Evolutionary conservation across 2,888 invertebrate species (phyloP).

Genomic region (Sialis fuliginosa): DNA sequence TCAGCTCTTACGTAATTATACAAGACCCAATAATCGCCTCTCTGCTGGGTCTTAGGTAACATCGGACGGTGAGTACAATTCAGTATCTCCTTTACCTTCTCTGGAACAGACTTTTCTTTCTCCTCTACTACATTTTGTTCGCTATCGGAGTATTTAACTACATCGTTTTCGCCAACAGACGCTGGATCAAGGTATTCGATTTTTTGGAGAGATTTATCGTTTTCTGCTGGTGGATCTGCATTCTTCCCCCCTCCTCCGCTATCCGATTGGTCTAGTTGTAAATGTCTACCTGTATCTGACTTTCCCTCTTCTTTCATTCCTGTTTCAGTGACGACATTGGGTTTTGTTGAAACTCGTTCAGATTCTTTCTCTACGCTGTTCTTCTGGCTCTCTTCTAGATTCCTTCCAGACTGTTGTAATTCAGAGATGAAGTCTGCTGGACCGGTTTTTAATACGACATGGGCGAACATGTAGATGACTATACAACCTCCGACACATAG

Average conservation of each 20-base stretch:
- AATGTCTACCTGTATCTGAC: neutral
- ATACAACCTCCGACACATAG: constrained; percentile 5
- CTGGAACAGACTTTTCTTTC: neutral
- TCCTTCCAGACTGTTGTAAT: constrained; percentile 26
- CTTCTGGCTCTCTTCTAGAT: constrained; percentile 15
- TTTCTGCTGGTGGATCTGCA: neutral
- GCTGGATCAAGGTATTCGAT: constrained; percentile 1
- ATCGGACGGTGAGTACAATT: constrained; percentile 22
- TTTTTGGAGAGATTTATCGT: neutral
- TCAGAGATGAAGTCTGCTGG: constrained; percentile 16
- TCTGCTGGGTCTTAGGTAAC: constrained; percentile 22
- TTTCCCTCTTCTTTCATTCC: neutral
- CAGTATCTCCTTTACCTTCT: constrained; percentile 13
- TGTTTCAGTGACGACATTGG: neutral
- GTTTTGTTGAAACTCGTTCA: neutral
- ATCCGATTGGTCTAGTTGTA: neutral
- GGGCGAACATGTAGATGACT: constrained; percentile 8
- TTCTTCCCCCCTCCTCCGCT: neutral
- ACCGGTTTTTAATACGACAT: constrained; percentile 8
- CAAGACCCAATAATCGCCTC: constrained; percentile 60
- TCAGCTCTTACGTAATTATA: constrained; percentile 70
- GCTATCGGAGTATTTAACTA: constrained; percentile 5
- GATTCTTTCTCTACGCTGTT: neutral
- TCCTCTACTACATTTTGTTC: neutral
- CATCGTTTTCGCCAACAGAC: neutral